phyloP scores from a whole-genome alignment of 2,113 vertebrate species.

The Urocynchramus pylzowi region DNA sequence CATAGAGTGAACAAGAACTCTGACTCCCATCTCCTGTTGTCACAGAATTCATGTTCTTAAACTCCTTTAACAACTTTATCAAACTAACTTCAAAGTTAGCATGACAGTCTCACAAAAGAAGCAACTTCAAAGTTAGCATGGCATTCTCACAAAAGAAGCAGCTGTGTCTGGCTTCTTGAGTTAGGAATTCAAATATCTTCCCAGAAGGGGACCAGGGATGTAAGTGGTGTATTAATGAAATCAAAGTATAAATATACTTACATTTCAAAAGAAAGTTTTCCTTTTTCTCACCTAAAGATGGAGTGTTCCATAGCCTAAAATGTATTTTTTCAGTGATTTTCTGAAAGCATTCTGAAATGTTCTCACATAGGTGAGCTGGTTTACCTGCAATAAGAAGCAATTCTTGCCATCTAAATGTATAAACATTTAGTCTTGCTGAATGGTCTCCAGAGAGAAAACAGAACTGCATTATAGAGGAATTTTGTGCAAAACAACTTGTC shows the following conservation, averaged over 20 bases:
- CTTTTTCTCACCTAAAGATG: not conserved
- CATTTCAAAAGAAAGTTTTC: not conserved
- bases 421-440: not conserved
- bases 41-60: not conserved
- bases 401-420: not conserved
- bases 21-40: not conserved
- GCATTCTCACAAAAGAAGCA: not conserved
- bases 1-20: not conserved
- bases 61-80: not conserved
- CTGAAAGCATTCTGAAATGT: not conserved
- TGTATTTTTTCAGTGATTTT: not conserved
- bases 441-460: conserved; percentile 1
- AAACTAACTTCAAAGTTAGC: not conserved
- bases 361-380: not conserved
- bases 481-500: conserved; percentile 24
- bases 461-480: not conserved
- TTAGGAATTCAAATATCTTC: not conserved
- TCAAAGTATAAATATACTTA: not conserved
- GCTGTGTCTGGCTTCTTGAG: not conserved
- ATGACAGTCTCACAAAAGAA: not conserved
- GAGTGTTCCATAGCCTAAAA: not conserved
- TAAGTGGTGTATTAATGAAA: not conserved
- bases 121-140: not conserved
- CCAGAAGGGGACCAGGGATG: not conserved
- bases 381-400: not conserved